Base-by-base conservation (phyloP, 2,113 vertebrate species). In the Gobio gobio region DNA sequence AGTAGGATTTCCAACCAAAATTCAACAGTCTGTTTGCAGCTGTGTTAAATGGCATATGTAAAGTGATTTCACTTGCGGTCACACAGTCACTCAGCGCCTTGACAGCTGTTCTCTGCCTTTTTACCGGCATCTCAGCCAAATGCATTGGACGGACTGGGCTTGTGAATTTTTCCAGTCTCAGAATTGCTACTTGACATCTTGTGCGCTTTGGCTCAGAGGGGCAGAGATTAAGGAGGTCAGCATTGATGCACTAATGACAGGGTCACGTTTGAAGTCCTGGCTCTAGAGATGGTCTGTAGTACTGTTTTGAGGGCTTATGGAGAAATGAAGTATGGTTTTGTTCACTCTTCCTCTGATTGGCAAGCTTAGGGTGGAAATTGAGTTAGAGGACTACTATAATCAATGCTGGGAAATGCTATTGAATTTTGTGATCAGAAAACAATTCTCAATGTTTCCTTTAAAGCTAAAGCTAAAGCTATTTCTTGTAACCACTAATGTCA, bases 181-280 rank as follows among this genome's bases (percentile, higher is more conserved):
- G 63, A 83, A 77, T 59, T 70, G 59, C 24, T 33, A 29, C 85
- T 77, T 86, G 80, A 87, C 86, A 83, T 78, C 63, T 24, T 70
- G 73, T 77, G 26, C 22, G 20, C 29, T 72, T 64, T 70, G 75
- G 45, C 54, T 83, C 73, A 14, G 22, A 78, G 75, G 61, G 16
- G 47, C 24, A 61, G 16, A 56, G 79, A 26, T 77, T 82, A 43
- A 77, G 85, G 43, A 61, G 64, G 61, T 72, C 51, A 63, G 2
- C 29, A 4, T 13, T 51, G 61, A 45, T 70, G 68, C 20, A 22
- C 54, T 83, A 83, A 87, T 79, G 43, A 76, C 51, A 36, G 40
- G 51, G 81, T 86, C 61, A 2, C 7, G 26, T 72, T 73, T 45
- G 74, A 75, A 83, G 72, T 43, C 5, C 43, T 45, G 80, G 20